A percentile compares a stretch with the other conserved stretches of the same genome.
Conservation (phyloP, 2,888 invertebrate genomes). For the Spicauda simplicius region DNA sequence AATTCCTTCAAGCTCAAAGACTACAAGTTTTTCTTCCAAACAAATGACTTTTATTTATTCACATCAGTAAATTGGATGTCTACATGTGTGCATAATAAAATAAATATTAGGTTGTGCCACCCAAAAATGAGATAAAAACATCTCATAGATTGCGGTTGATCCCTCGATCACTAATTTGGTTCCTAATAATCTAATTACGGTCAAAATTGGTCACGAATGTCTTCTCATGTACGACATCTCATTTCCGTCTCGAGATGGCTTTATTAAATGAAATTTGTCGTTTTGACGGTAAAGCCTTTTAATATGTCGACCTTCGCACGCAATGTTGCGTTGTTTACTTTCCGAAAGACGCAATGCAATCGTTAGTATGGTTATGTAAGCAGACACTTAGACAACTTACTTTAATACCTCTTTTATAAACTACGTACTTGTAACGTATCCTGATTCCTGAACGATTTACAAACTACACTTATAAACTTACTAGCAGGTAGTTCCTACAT, state of each 20-base stretch:
- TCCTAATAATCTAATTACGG: constrained; percentile 45
- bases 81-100: background rate
- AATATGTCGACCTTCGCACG: constrained; percentile 26
- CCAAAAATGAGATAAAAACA: constrained; percentile 12
- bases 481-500: no score
- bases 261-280: constrained; percentile 57
- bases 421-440: no score
- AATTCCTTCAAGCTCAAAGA: no score
- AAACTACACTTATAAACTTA: no score
- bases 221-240: constrained; percentile 45
- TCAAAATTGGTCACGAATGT: constrained; percentile 49
- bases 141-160: constrained; percentile 40
- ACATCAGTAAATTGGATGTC: no score
- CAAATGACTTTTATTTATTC: no score
- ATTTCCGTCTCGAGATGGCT: constrained; percentile 58
- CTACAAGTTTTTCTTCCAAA: no score
- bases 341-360: background rate
- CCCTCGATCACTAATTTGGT: constrained; percentile 45
- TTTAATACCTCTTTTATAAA: no score
- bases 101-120: background rate
- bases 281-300: constrained; percentile 15
- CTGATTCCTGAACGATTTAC: no score
- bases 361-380: background rate
- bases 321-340: constrained; percentile 9
- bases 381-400: background rate